These are phyloP conservation scores for Marasmarcha lunaedactyla DNA, from an alignment of 2,888 invertebrate species.

Conservation along the genomic window DNA sequence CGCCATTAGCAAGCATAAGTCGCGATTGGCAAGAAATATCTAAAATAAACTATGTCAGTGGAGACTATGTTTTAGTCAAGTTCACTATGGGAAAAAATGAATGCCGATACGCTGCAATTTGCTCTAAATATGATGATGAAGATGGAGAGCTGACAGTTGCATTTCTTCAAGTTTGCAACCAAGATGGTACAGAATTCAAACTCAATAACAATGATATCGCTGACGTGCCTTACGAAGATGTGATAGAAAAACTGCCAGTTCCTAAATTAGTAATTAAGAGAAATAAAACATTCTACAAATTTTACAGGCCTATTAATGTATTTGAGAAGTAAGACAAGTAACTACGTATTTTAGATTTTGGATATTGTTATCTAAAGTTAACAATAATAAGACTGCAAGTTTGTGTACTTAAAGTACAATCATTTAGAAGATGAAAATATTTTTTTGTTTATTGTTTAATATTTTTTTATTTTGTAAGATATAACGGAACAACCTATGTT, in stretches of 20 bases:
- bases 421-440: too few species aligned
- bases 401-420: too few species aligned
- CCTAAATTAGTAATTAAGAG: conserved; percentile 9
- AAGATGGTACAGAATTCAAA: conserved; percentile 11
- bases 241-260: conserved; percentile 13
- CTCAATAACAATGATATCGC: conserved; percentile 15
- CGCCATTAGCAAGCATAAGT: conserved; percentile 11
- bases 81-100: conserved; percentile 7
- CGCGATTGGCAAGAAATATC: conserved; percentile 5
- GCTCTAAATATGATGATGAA: conserved; percentile 12
- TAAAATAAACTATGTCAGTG: conserved; percentile 10
- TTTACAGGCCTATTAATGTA: conserved; percentile 9
- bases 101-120: conserved; percentile 13
- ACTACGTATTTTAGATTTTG: too few species aligned
- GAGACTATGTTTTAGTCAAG: conserved; percentile 11
- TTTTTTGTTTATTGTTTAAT: too few species aligned
- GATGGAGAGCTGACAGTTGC: conserved; percentile 13
- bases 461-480: too few species aligned
- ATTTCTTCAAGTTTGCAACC: conserved; percentile 12
- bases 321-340: conserved; percentile 10
- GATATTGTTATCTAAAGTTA: background rate
- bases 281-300: conserved; percentile 9
- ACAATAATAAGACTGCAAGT: too few species aligned
- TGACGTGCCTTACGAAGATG: conserved; percentile 13
- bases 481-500: too few species aligned